Evolutionary conservation across 2,113 vertebrate species (phyloP), one percentile per base, ranked within the genome.

Genomic region (Hiodon tergisus): DNA sequence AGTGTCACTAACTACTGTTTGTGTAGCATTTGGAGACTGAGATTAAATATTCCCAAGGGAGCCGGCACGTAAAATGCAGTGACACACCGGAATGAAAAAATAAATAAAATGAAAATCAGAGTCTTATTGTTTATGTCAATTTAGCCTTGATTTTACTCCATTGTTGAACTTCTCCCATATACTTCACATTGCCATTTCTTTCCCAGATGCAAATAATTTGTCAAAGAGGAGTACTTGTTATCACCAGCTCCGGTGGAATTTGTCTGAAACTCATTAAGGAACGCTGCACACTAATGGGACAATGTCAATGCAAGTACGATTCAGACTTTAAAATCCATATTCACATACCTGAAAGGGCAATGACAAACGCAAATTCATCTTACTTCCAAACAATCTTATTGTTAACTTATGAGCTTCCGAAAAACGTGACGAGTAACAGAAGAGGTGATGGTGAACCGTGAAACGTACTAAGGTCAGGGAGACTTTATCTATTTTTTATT

Each of bases 81-180:
- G 71, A 60, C 57, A 72, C 50, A 72, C 11, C 6, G 31, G 57
- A 31, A 31, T 31, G 31, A 31, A 31, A 31, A 31, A 31, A 31
- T 31, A 31, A 31, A 31, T 31, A 31, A 61, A 16, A 61, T 14
- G 48, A 48, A 58, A 72, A 60, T 63, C 51, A 70, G 52, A 5
- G 14, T 52, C 17, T 54, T 54, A 48, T 3, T 51, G 51, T 59
- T 70, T 71, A 65, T 70, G 59, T 76, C 67, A 50, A 60, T 6
- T 6, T 67, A 53, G 17, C 46, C 71, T 17, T 54, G 62, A 69
- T 68, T 55, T 74, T 68, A 72, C 70, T 51, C 6, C 59, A 65
- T 67, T 78, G n/a, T n/a, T 74, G 8, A 6, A 53, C 50, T 75
- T 3, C 57, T 77, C 73, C 66, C 67, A 59, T 57, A 59, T 8